phyloP scores from a whole-genome alignment of 2,888 invertebrate species.

The Camponotus fellah region DNA sequence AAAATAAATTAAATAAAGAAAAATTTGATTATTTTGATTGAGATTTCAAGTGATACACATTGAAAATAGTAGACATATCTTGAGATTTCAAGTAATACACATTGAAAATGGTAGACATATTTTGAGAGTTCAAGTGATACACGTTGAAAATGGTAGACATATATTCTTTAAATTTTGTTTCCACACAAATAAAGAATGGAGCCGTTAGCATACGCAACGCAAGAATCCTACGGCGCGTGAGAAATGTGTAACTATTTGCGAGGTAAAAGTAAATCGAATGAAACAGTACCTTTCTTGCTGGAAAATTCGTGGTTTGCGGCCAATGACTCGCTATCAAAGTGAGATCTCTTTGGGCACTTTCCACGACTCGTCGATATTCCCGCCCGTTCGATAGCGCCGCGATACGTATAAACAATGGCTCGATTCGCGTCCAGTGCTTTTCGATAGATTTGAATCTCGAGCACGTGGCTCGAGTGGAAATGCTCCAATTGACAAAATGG shows the following conservation, averaged over 20 bases:
- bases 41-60: not conserved
- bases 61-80: not conserved
- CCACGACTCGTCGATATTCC: conserved; percentile 53
- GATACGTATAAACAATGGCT: conserved; percentile 57
- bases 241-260: not conserved
- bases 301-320: conserved; percentile 64
- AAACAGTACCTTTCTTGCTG: conserved; percentile 17
- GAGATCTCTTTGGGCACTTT: conserved; percentile 61
- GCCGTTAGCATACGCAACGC: not conserved
- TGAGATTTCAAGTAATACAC: not conserved
- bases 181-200: not conserved
- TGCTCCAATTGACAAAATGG: conserved; percentile 67
- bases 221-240: conserved; percentile 22
- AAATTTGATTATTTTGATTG: not conserved
- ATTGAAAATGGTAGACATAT: not conserved
- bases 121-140: not conserved
- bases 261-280: conserved; percentile 42
- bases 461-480: conserved; percentile 37
- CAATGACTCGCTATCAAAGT: conserved; percentile 60
- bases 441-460: conserved; percentile 55
- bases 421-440: conserved; percentile 54
- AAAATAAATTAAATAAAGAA: not conserved
- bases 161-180: not conserved
- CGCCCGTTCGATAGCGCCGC: conserved; percentile 47
- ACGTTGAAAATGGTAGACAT: not conserved